phyloP scores from a whole-genome alignment of 2,113 vertebrate genomes.

The Tenebrosternarchus preto region DNA sequence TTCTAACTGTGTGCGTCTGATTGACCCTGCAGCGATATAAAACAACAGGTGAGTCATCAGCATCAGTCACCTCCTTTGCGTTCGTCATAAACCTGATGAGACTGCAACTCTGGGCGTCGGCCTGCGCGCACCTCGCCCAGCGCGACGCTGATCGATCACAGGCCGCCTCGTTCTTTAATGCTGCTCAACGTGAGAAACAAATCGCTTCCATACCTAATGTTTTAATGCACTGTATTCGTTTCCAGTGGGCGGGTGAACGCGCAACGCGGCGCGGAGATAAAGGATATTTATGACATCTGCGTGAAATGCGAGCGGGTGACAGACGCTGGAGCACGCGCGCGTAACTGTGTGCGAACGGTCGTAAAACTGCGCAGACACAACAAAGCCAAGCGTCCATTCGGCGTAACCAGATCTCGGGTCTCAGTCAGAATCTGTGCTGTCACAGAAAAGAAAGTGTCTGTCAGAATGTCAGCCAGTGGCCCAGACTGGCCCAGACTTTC shows the following conservation, averaged over 20 bases:
- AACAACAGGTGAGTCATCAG: constrained; percentile 59
- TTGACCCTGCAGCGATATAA: constrained; percentile 46
- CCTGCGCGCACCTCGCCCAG: constrained; percentile 48
- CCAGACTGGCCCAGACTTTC: too few species aligned
- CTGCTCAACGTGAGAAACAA: constrained; percentile 64
- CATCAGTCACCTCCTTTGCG: constrained; percentile 63
- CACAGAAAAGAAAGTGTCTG: too few species aligned
- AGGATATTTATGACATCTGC: constrained; percentile 65
- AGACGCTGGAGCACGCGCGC: neutral
- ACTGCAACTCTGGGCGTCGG: constrained; percentile 52
- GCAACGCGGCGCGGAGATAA: constrained; percentile 58
- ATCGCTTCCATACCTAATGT: constrained; percentile 67
- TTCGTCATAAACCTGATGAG: constrained; percentile 64
- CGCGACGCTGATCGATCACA: neutral
- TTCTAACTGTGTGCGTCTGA: constrained; percentile 39
- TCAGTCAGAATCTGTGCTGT: too few species aligned
- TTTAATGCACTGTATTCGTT: constrained; percentile 72
- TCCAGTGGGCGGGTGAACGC: constrained; percentile 36
- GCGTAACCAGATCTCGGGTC: too few species aligned
- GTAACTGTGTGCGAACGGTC: neutral
- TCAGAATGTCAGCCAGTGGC: too few species aligned
- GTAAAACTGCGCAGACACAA: neutral
- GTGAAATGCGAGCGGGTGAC: constrained; percentile 36
- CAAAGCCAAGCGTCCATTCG: neutral
- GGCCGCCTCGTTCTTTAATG: constrained; percentile 61